Evolutionary conservation across 2,888 invertebrate genomes (phyloP).

Genomic region (Ceraclea dissimilis): DNA sequence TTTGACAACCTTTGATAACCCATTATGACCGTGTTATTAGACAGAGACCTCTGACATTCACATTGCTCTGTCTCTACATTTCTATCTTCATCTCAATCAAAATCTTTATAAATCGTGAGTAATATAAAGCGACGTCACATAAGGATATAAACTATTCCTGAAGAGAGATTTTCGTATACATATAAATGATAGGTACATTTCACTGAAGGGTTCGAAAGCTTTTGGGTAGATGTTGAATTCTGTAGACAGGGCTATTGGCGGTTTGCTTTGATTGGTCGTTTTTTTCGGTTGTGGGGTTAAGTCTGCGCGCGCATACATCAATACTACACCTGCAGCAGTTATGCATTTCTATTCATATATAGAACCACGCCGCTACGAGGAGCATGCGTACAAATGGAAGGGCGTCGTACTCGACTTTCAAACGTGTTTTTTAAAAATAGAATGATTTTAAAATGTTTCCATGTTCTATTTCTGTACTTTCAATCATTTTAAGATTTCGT

Average conservation of each 20-base stretch:
- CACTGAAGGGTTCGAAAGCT: neutral
- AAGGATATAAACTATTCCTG: neutral
- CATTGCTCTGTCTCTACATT: conserved; percentile 8
- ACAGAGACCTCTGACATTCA: conserved; percentile 11
- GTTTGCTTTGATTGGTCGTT: conserved; percentile 8
- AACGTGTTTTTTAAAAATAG: neutral
- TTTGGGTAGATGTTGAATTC: neutral
- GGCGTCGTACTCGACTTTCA: neutral
- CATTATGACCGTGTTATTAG: conserved; percentile 6
- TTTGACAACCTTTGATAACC: conserved; percentile 10
- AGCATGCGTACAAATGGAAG: conserved; percentile 9
- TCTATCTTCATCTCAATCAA: neutral
- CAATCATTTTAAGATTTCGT: too few species aligned
- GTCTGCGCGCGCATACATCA: conserved; percentile 17
- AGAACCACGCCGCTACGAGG: neutral
- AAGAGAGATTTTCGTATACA: neutral
- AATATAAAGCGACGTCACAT: neutral
- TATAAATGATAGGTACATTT: neutral
- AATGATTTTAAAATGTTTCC: too few species aligned
- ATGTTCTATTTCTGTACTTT: too few species aligned
- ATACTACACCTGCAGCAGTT: conserved; percentile 12
- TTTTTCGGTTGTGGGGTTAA: conserved; percentile 1
- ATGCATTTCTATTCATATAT: conserved; percentile 8
- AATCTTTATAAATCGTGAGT: neutral
- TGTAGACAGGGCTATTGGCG: conserved; percentile 1